Evolutionary conservation across 2,888 invertebrate species (phyloP).

Genomic region (Lasius fuliginosus): DNA sequence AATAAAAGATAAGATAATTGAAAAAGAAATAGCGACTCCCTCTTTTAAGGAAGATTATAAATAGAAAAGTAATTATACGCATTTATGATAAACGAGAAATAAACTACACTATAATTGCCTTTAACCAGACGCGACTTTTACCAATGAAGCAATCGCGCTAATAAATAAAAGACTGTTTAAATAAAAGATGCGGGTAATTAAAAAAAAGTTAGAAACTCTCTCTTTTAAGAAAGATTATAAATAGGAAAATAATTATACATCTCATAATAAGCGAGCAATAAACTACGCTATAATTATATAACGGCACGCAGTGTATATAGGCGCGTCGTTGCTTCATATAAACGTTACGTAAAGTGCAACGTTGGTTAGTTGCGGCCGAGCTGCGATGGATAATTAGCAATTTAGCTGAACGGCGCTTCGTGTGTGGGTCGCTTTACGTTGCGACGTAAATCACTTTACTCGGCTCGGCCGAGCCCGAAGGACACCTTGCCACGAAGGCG

Average conservation of each 20-base stretch:
- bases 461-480: constrained; percentile 36
- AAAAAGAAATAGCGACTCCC: no score
- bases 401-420: constrained; percentile 25
- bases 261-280: not conserved
- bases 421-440: constrained; percentile 25
- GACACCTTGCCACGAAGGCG: constrained; percentile 62
- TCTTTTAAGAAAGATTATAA: not conserved
- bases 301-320: not conserved
- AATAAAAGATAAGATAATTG: not conserved
- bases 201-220: not conserved
- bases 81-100: no score
- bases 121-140: no score
- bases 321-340: not conserved
- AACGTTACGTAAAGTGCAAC: not conserved
- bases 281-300: constrained; percentile 1
- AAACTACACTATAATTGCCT: no score
- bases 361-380: not conserved
- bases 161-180: no score
- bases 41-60: no score
- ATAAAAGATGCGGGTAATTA: not conserved
- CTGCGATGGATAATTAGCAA: constrained; percentile 22
- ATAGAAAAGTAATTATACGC: no score
- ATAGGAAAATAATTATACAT: not conserved
- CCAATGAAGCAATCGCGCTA: no score
- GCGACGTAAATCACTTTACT: constrained; percentile 40